Percentiles rank a stretch among this genome's conserved stretches.
phyloP scores from a whole-genome alignment of 2,888 invertebrate species.

The Acheta domesticus region DNA sequence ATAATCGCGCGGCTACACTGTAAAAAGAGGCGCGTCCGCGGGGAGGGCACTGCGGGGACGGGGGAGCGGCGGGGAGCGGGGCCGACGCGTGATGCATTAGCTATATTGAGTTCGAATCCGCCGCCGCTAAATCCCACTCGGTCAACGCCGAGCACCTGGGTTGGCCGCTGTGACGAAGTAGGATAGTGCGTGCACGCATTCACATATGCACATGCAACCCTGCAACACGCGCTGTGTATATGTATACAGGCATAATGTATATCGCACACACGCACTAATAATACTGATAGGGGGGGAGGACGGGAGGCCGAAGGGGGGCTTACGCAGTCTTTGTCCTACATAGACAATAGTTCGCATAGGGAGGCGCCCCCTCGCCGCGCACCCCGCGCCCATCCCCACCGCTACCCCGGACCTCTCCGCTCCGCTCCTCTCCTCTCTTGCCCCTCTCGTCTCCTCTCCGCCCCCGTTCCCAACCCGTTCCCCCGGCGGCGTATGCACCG shows the following conservation, averaged over 20 bases:
- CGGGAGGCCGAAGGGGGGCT: constrained; percentile 1
- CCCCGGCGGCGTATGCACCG: neutral
- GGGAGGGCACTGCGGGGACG: neutral
- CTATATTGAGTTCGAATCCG: constrained; percentile 18
- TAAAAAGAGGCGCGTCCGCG: neutral
- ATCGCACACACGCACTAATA: constrained; percentile 18
- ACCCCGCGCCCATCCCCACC: neutral
- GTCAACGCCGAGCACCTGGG: neutral
- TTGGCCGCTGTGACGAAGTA: neutral
- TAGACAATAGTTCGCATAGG: constrained; percentile 7
- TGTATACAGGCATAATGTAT: constrained; percentile 3
- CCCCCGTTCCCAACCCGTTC: neutral
- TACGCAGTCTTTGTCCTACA: constrained; percentile 6
- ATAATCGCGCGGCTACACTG: neutral
- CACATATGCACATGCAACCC: constrained; percentile 1
- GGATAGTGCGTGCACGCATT: constrained; percentile 6
- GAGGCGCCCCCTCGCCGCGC: neutral
- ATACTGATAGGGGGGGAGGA: neutral
- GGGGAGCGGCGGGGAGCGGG: neutral
- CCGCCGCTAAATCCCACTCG: neutral
- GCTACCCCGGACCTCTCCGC: neutral
- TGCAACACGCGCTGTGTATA: constrained; percentile 18
- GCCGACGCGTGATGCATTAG: neutral
- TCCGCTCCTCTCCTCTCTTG: neutral
- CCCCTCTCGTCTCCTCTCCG: neutral